Percentiles rank a stretch among this genome's conserved stretches.
Conservation (phyloP, 2,797 vertebrate genomes). For the Anableps anableps region DNA sequence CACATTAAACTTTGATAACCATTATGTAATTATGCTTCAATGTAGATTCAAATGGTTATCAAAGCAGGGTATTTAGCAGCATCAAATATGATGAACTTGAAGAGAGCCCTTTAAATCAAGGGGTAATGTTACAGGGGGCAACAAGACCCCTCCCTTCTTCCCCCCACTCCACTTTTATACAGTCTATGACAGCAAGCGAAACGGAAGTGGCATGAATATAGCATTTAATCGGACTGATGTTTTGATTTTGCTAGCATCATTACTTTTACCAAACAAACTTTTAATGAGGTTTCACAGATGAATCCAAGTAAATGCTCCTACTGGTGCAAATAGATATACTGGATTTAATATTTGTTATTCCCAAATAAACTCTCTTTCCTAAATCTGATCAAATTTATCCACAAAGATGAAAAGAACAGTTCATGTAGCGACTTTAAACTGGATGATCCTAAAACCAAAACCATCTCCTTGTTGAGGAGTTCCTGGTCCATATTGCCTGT, state of each 20-base stretch:
- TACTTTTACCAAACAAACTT: conserved; percentile 14
- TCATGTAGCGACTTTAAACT: conserved; percentile 15
- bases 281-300: not conserved
- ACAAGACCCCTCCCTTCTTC: not conserved
- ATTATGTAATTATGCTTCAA: not conserved
- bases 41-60: not conserved
- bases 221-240: conserved; percentile 1
- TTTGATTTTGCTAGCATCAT: conserved; percentile 29
- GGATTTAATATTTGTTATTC: conserved; percentile 11
- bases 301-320: conserved; percentile 7
- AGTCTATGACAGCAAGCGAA: conserved; percentile 12
- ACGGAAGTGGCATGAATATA: conserved; percentile 13
- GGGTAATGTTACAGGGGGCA: not conserved
- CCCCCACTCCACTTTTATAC: not conserved
- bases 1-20: not conserved
- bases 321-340: conserved; percentile 20
- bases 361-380: conserved; percentile 20
- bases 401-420: conserved; percentile 31
- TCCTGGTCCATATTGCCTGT: conserved; percentile 38
- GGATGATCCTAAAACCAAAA: not conserved
- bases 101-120: not conserved
- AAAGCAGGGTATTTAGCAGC: not conserved
- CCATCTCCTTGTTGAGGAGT: conserved; percentile 12
- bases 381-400: conserved; percentile 26
- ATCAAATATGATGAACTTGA: not conserved